Base-by-base conservation (phyloP, 2,113 vertebrate genomes). In the Tragulus kanchil region DNA sequence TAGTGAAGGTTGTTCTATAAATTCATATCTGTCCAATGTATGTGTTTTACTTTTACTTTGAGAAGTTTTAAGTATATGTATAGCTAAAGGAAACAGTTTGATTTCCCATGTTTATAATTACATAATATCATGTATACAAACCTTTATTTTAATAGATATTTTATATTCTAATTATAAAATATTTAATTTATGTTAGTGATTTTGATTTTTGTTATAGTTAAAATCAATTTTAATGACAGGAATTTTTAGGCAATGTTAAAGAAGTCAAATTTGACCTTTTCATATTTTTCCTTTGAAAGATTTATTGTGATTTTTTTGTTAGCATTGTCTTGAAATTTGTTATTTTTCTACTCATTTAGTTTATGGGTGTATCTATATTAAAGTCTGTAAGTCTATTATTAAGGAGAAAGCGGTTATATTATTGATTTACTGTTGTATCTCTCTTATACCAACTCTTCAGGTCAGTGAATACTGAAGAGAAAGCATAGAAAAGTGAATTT, bases 161-260 rank as follows among this genome's bases (percentile, higher is more conserved):
- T 96, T 81, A 48, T 75, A 75, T 87, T 86, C n/a, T 2, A 93
- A 89, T 83, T 59, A 54, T 0, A 84, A 90, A 75, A 62, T 92
- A 89, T 28, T 82, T 95, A 59, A 89, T 90, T 89, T 84, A 86
- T 90, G 5, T 42, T 90, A 36, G n/a, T 83, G 65, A 96, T 93
- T 78, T 96, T 82, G 65, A 97, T 91, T 96, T 97, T 91, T 42
- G 17, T 83, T 82, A 83, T 17, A 85, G 71, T 42, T 90, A 85
- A 8, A 93, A 93, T 97, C 61, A 85, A 85, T 91, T 91, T 89
- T 79, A 93, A 85, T 83, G 77, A 9, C 6, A 73, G 12, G 15
- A 89, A 89, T 59, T 93, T 96, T 93, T 93, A 45, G 45, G 71
- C 31, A 94, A 91, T 91, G 77, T 82, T 94, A 48, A 42, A 92